Evolutionary conservation across 2,113 vertebrate genomes (phyloP), one percentile per base, ranked within the genome.

Genomic region (Solea solea): DNA sequence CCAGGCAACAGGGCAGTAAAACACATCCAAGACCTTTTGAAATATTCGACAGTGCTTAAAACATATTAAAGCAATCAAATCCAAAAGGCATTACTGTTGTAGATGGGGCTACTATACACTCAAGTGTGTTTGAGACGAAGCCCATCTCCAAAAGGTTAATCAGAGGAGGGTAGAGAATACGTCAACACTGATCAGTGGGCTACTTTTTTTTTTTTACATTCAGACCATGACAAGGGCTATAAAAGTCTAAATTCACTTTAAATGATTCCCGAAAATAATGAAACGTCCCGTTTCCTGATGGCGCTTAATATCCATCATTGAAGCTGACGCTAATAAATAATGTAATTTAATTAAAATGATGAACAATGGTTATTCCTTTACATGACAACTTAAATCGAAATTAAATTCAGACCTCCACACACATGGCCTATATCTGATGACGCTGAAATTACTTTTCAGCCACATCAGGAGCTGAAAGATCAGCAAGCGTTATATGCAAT

Each of bases 241-340:
- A 86, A 46, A 34, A 70, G 60, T 21, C 74, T 69, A 64, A 71
- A 85, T 89, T 84, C 59, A 89, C 80, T 86, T 73, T 80, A 34
- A 64, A 57, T 52, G 63, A 78, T 87, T 68, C 69, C 78, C 68
- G 72, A 72, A 87, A 91, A 85, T 86, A 90, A 90, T 86, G 67
- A 83, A 89, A 74, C 70, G 54, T 60, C 54, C 52, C 58, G 68
- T 55, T 83, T n/a, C 40, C 76, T 77, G 13, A 54, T 50, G 68
- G 68, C 64, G 21, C 64, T 65, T 69, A 10, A 58, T 63, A 86
- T 80, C 81, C 78, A 88, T 88, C 85, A 86, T 50, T 74, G 72
- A 69, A 60, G 56, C n/a, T 64, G 61, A 80, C 44, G 69, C 64
- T 46, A 67, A 75, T 87, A 88, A 82, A 87, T 76, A 79, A 78